Conservation (phyloP, 2,888 invertebrate species). For the Podabrus alpinus region DNA sequence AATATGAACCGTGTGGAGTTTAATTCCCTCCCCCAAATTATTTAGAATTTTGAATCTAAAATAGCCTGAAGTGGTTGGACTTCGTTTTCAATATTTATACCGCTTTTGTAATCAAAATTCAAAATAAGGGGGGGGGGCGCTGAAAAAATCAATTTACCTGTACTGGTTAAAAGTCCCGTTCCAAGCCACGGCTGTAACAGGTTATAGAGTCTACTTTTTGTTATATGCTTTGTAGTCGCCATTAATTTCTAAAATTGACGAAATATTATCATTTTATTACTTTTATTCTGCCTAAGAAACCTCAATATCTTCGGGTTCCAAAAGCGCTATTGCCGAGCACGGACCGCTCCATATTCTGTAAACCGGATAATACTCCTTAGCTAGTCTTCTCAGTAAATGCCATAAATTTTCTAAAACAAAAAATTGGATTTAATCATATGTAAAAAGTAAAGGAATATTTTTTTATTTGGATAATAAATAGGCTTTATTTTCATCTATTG, state of each 20-base stretch:
- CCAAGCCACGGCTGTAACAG: slow-evolving; percentile 49
- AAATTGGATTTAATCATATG: too few species aligned
- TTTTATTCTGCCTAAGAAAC: slow-evolving; percentile 30
- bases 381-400: background rate
- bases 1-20: too few species aligned
- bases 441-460: too few species aligned
- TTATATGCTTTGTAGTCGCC: slow-evolving; percentile 44
- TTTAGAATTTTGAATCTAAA: background rate
- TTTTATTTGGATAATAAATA: too few species aligned
- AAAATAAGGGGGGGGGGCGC: too few species aligned
- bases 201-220: slow-evolving; percentile 47
- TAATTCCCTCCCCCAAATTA: too few species aligned
- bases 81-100: too few species aligned
- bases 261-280: background rate
- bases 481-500: too few species aligned
- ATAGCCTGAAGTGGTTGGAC: too few species aligned
- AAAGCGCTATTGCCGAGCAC: slow-evolving; percentile 48
- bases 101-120: background rate
- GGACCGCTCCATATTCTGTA: slow-evolving; percentile 44
- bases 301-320: slow-evolving; percentile 59
- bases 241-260: slow-evolving; percentile 42
- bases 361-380: slow-evolving; percentile 12
- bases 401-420: slow-evolving; percentile 9
- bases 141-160: too few species aligned
- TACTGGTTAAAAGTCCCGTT: slow-evolving; percentile 51